A percentile compares a stretch with the other conserved stretches of the same genome.
phyloP scores from a whole-genome alignment of 1,140 invertebrate genomes.

The Ruditapes philippinarum region DNA sequence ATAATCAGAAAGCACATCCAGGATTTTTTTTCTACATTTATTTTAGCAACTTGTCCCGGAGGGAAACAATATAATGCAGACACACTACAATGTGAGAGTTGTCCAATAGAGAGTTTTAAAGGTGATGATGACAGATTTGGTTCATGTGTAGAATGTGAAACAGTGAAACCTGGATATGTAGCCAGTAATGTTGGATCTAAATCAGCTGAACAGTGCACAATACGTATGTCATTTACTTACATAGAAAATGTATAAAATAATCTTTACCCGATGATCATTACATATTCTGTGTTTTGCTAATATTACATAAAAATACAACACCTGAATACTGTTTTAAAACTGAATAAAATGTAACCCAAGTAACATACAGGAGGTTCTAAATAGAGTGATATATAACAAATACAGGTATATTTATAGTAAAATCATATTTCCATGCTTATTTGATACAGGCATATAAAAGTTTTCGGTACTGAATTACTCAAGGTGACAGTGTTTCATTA shows the following conservation, averaged over 20 bases:
- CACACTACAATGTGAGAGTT: not conserved
- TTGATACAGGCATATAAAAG: too few species aligned
- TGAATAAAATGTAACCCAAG: too few species aligned
- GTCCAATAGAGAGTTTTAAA: not conserved
- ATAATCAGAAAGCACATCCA: too few species aligned
- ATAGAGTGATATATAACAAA: not conserved
- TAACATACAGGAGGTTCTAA: not conserved
- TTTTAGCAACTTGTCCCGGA: slow-evolving; percentile 8
- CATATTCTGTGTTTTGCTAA: not conserved
- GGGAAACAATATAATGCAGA: not conserved
- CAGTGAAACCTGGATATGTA: not conserved
- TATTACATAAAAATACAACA: not conserved
- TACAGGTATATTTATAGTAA: not conserved
- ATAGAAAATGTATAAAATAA: not conserved
- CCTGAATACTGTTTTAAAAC: not conserved
- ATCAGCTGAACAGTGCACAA: not conserved
- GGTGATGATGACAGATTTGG: not conserved
- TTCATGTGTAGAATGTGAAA: not conserved
- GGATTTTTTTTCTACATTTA: too few species aligned
- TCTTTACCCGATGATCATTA: not conserved
- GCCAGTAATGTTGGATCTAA: not conserved
- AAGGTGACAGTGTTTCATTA: too few species aligned
- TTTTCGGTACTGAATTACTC: too few species aligned
- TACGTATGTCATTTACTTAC: not conserved
- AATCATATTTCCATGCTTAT: not conserved